phyloP scores from a whole-genome alignment of 2,888 invertebrate species.

The Isoperla grammatica region DNA sequence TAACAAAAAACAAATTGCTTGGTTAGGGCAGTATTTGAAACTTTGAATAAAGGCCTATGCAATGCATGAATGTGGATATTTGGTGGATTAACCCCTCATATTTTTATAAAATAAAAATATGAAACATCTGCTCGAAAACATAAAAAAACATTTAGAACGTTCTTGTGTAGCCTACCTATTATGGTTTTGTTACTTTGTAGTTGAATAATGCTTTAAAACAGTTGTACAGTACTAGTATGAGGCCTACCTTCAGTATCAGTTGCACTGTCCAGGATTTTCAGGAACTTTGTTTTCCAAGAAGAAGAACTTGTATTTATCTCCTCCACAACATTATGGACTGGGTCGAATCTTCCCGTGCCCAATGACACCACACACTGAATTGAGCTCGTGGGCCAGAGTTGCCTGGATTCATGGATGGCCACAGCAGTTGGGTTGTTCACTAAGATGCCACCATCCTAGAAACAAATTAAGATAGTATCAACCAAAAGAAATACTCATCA shows the following conservation, averaged over 20 bases:
- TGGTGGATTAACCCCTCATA: too few relatives aligned
- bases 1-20: too few relatives aligned
- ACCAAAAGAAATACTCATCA: neutral
- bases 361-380: slow-evolving; percentile 77
- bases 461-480: slow-evolving; percentile 27
- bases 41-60: too few relatives aligned
- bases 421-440: slow-evolving; percentile 86
- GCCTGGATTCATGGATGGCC: slow-evolving; percentile 79
- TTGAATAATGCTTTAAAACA: too few relatives aligned
- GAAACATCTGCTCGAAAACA: too few relatives aligned
- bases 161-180: too few relatives aligned
- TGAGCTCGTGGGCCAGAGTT: slow-evolving; percentile 69
- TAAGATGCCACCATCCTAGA: slow-evolving; percentile 73
- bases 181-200: too few relatives aligned
- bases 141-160: too few relatives aligned
- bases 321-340: slow-evolving; percentile 38
- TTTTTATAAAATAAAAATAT: too few relatives aligned
- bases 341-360: slow-evolving; percentile 64
- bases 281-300: slow-evolving; percentile 72
- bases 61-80: too few relatives aligned
- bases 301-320: slow-evolving; percentile 44
- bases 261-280: slow-evolving; percentile 75
- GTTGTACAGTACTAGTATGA: too few relatives aligned
- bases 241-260: slow-evolving; percentile 75
- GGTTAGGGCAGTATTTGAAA: too few relatives aligned